These are phyloP conservation scores for Chrysolina americana DNA, from an alignment of 2,888 invertebrate genomes.

Conservation along the genomic window DNA sequence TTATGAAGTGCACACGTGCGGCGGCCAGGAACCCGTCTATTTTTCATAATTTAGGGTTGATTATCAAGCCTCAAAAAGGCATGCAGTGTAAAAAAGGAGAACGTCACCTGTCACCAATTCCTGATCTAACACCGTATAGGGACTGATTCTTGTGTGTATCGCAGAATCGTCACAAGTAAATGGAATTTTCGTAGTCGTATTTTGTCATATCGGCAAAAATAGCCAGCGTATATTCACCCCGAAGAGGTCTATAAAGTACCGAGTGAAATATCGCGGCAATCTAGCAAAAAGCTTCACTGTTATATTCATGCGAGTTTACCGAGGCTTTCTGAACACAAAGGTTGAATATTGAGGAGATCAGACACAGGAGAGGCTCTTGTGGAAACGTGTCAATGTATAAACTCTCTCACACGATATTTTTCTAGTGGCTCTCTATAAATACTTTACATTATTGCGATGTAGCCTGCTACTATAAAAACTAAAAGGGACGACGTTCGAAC, in stretches of 20 bases:
- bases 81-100: too few species aligned
- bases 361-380: slow-evolving; percentile 49
- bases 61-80: too few species aligned
- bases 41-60: too few species aligned
- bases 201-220: background rate
- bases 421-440: slow-evolving; percentile 56
- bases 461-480: slow-evolving; percentile 46
- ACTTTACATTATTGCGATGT: slow-evolving; percentile 53
- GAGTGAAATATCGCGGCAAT: slow-evolving; percentile 56
- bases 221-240: slow-evolving; percentile 39
- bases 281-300: slow-evolving; percentile 53
- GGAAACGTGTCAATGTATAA: slow-evolving; percentile 52
- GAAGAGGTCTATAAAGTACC: slow-evolving; percentile 49
- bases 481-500: slow-evolving; percentile 41
- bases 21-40: too few species aligned
- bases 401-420: slow-evolving; percentile 51
- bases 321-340: slow-evolving; percentile 53
- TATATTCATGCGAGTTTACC: slow-evolving; percentile 53
- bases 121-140: too few species aligned
- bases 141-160: too few species aligned
- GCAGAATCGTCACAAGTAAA: too few species aligned
- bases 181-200: too few species aligned
- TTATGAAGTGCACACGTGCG: too few species aligned
- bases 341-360: slow-evolving; percentile 53
- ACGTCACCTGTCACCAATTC: too few species aligned